phyloP scores from a whole-genome alignment of 2,888 invertebrate species.

The Brenthis ino region DNA sequence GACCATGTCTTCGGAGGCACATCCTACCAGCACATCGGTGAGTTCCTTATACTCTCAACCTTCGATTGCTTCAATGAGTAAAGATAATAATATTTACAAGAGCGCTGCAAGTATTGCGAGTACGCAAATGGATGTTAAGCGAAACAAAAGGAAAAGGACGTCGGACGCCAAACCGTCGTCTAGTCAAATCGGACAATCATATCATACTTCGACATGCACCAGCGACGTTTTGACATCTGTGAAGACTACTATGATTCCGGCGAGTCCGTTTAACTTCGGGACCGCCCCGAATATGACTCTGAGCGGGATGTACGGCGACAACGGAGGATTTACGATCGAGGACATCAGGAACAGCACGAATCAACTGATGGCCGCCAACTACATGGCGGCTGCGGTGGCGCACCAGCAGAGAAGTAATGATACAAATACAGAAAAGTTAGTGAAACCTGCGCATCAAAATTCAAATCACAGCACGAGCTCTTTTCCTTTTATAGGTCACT shows the following conservation, averaged over 20 bases:
- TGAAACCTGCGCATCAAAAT: slow-evolving; percentile 76
- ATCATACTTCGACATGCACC: slow-evolving; percentile 84
- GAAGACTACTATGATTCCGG: slow-evolving; percentile 86
- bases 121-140: slow-evolving; percentile 60
- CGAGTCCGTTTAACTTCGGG: slow-evolving; percentile 93
- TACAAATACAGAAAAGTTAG: slow-evolving; percentile 64
- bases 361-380: slow-evolving; percentile 82
- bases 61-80: slow-evolving; percentile 56
- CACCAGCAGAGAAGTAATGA: slow-evolving; percentile 71
- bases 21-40: slow-evolving; percentile 57
- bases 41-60: slow-evolving; percentile 65
- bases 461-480: slow-evolving; percentile 66
- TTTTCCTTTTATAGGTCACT: slow-evolving; percentile 84
- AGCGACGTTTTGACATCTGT: slow-evolving; percentile 67
- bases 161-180: slow-evolving; percentile 59
- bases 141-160: slow-evolving; percentile 66
- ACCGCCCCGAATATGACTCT: slow-evolving; percentile 84
- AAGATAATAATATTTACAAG: slow-evolving; percentile 66
- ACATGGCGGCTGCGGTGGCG: slow-evolving; percentile 76
- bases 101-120: slow-evolving; percentile 50
- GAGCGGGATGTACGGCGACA: slow-evolving; percentile 84
- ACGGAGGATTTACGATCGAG: slow-evolving; percentile 85
- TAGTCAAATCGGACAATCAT: slow-evolving; percentile 66
- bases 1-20: slow-evolving; percentile 66
- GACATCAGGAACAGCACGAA: slow-evolving; percentile 85